Conservation (phyloP, 2,113 vertebrate species). For the Bubalus kerabau region DNA sequence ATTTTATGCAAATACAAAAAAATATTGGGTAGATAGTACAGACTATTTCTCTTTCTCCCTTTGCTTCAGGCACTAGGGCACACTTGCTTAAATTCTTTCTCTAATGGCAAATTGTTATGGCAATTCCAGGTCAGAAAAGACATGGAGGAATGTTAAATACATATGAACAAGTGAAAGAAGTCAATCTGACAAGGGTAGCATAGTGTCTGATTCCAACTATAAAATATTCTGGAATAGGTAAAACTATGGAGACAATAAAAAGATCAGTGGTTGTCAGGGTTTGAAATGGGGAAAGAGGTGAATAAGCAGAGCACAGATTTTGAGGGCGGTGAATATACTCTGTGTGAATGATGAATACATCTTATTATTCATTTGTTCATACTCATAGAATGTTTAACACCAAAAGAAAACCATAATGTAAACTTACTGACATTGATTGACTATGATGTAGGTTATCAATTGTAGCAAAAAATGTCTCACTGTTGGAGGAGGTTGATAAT, state of each 20-base stretch:
- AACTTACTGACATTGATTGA: neutral
- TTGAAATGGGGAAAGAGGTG: neutral
- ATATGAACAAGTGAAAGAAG: neutral
- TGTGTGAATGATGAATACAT: neutral
- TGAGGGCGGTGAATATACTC: neutral
- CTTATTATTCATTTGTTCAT: neutral
- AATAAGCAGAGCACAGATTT: neutral
- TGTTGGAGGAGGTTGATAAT: neutral
- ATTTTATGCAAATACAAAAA: neutral
- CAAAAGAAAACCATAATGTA: neutral
- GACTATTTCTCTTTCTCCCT: neutral
- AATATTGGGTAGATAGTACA: neutral
- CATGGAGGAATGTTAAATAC: neutral
- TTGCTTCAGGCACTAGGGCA: neutral
- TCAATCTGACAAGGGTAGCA: neutral
- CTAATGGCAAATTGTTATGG: neutral
- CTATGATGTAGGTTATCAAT: neutral
- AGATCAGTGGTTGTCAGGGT: neutral
- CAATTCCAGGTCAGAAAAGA: neutral
- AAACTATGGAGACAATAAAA: neutral
- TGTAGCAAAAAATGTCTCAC: neutral
- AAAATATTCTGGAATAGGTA: neutral
- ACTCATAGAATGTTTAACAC: neutral
- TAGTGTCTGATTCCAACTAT: neutral
- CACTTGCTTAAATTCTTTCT: neutral